Evolutionary conservation across 2,797 vertebrate species (phyloP), one percentile per base, ranked within the genome.

Genomic region (Parauchenoglanis ngamensis): DNA sequence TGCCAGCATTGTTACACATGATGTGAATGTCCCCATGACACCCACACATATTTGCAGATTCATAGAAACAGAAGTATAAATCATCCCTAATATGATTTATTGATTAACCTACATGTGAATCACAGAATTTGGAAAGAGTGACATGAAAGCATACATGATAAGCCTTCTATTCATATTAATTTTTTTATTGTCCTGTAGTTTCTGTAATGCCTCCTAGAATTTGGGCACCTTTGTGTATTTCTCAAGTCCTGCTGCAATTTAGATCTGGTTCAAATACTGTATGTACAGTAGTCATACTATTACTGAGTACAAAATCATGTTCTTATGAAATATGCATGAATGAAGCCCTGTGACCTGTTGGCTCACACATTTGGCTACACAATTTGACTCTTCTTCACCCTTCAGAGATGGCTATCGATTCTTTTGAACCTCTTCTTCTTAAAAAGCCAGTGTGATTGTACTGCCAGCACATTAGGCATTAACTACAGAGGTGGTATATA

Each of bases 271-370:
- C 31, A 70, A 31, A 77, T n/a, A 28, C 6, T 77, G 23, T 40
- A 79, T 79, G 54, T 80, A 21, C 31, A 80, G 8, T 59, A 44
- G 78, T 61, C 35, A 44, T 21, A 70, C 68, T 40, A 40, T 70
- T 70, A 40, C 31, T 15, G 19, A 25, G 35, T 12, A 59, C 28
- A 80, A 11, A 59, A 35, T 59, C 10, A 5, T 57, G 21, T 40
- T 57, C 0, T 79, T 57, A 31, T 89, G 11, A 88, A 83, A 89
- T 77, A 88, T 88, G 82, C 67, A 88, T 65, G 83, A 85, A 13
- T 75, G 56, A 8, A 23, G 83, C 52, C 12, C n/a, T 31, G 57
- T n/a, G 31, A 57, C 23, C 28, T 54, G 59, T 81, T 61, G 13
- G 59, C 12, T 46, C 56, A 61, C 11, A 73, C 19, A 73, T 15